phyloP scores from a whole-genome alignment of 2,797 vertebrate species.

The Caiman crocodilus region DNA sequence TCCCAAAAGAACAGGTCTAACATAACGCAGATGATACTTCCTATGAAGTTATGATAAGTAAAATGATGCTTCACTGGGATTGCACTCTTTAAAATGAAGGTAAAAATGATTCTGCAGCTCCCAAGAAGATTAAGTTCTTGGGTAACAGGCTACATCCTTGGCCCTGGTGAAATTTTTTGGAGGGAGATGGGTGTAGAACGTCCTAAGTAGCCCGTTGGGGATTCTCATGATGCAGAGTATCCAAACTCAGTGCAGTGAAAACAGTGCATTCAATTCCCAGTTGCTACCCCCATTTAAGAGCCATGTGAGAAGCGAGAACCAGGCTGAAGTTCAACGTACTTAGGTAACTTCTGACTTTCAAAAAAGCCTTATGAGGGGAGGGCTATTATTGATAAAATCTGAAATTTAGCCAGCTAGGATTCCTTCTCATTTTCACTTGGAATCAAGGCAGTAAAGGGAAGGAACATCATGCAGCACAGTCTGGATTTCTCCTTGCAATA shows the following conservation, averaged over 20 bases:
- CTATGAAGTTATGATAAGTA: not conserved
- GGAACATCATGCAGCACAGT: not conserved
- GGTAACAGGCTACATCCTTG: slow-evolving; percentile 14
- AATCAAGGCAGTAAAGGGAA: not conserved
- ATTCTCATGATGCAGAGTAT: slow-evolving; percentile 48
- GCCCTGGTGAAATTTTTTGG: slow-evolving; percentile 43
- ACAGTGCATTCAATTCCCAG: slow-evolving; percentile 44
- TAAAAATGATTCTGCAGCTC: too few relatives aligned
- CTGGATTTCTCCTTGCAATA: not conserved
- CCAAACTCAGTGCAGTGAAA: slow-evolving; percentile 45
- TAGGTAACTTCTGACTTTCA: slow-evolving; percentile 27
- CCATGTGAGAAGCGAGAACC: slow-evolving; percentile 22
- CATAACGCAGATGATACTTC: not conserved
- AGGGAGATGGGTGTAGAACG: slow-evolving; percentile 43
- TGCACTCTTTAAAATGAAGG: slow-evolving; percentile 15
- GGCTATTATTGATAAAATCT: not conserved
- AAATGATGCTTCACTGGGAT: not conserved
- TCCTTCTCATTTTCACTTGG: not conserved
- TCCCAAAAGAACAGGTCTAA: not conserved
- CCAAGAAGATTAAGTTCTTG: slow-evolving; percentile 36
- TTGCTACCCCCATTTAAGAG: slow-evolving; percentile 14
- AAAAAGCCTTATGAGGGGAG: slow-evolving; percentile 7
- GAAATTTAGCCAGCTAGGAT: not conserved
- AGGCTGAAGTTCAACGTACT: slow-evolving; percentile 53
- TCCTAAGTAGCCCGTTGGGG: slow-evolving; percentile 55